Conservation (phyloP, 2,113 vertebrate genomes). For the Urocolius indicus region DNA sequence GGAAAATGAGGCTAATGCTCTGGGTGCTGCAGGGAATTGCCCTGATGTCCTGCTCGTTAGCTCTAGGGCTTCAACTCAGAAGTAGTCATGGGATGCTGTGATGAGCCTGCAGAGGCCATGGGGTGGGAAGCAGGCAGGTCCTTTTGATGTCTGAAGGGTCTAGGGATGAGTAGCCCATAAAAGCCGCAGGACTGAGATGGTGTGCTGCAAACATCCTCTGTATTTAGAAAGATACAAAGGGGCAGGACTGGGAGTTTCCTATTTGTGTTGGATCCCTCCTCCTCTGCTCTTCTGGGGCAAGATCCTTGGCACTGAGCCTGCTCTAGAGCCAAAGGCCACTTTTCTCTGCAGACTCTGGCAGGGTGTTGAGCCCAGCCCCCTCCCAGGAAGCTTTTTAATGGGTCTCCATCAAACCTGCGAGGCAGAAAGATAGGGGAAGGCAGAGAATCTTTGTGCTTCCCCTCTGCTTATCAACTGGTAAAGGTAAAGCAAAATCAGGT, state of each 20-base stretch:
- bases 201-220: neutral
- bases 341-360: neutral
- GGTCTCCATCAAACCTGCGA: neutral
- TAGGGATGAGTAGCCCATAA: neutral
- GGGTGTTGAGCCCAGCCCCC: neutral
- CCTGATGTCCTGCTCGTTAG: neutral
- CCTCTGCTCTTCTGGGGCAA: neutral
- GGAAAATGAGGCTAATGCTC: neutral
- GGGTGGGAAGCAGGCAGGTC: neutral
- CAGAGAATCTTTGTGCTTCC: neutral
- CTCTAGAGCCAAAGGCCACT: neutral
- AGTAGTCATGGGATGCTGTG: neutral
- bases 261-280: fast-evolving
- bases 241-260: neutral
- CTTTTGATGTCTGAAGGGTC: constrained; percentile 61
- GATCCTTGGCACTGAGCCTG: neutral
- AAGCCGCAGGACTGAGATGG: neutral
- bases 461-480: neutral
- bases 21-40: constrained; percentile 10
- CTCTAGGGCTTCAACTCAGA: constrained; percentile 7
- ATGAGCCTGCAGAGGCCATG: neutral
- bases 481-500: neutral
- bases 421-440: neutral
- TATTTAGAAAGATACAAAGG: neutral
- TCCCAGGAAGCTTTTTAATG: neutral